Conservation (phyloP, 2,888 invertebrate genomes). For the Blomia tropicalis region DNA sequence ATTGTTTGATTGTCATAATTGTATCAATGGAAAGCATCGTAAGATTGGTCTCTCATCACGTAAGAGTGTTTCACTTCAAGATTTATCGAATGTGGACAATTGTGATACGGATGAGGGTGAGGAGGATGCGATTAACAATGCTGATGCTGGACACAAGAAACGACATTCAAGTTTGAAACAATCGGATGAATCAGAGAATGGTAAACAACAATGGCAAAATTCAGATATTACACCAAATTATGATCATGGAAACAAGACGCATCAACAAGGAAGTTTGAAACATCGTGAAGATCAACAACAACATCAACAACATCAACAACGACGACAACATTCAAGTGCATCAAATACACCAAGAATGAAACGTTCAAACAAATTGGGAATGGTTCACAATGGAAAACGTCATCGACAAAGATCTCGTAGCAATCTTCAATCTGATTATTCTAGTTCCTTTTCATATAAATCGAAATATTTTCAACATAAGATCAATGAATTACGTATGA, state of each 20-base stretch:
- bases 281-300: too few species aligned
- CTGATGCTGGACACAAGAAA: too few species aligned
- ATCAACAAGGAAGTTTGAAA: too few species aligned
- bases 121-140: too few species aligned
- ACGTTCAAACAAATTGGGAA: too few species aligned
- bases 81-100: not conserved
- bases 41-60: not conserved
- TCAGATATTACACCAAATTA: too few species aligned
- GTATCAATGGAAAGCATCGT: not conserved
- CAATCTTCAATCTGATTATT: not conserved
- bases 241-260: too few species aligned
- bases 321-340: not conserved
- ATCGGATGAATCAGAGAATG: too few species aligned
- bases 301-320: not conserved
- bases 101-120: too few species aligned
- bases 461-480: slow-evolving; percentile 15
- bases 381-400: too few species aligned
- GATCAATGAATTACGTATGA: slow-evolving; percentile 1
- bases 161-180: too few species aligned
- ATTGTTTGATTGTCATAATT: not conserved
- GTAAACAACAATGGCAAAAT: too few species aligned
- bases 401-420: not conserved
- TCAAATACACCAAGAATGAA: not conserved
- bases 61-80: not conserved
- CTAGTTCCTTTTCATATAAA: slow-evolving; percentile 1